Percentiles rank a stretch among this genome's conserved stretches.
Conservation (phyloP, 2,797 vertebrate species). For the Scolopax rusticola region DNA sequence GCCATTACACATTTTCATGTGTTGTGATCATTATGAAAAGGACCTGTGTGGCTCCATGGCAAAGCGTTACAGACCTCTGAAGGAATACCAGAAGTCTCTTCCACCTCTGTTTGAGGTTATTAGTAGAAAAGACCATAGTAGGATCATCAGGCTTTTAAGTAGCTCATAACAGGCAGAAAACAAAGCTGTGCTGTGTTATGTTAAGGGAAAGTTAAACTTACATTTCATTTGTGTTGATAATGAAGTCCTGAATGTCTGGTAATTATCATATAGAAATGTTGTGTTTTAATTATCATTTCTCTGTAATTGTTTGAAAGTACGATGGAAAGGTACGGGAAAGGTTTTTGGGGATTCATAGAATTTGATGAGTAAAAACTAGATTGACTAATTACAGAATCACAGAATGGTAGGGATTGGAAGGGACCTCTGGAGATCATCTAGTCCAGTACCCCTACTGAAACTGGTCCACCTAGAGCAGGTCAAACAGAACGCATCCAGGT, state of each 20-base stretch:
- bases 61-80: background rate
- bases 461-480: too few species aligned
- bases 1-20: fast-evolving
- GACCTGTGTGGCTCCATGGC: background rate
- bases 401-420: too few species aligned
- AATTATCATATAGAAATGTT: background rate
- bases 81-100: background rate
- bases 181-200: background rate
- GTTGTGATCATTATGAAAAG: background rate
- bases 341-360: background rate
- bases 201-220: background rate
- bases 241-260: background rate
- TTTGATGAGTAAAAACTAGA: background rate
- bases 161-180: background rate
- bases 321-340: background rate
- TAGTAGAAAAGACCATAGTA: background rate
- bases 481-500: too few species aligned
- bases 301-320: background rate
- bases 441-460: too few species aligned
- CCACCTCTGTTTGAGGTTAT: background rate
- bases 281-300: background rate
- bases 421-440: too few species aligned
- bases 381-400: background rate
- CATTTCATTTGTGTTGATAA: background rate
- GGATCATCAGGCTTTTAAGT: background rate